Evolutionary conservation across 2,797 vertebrate species (phyloP).

Genomic region (Cuniculus paca): DNA sequence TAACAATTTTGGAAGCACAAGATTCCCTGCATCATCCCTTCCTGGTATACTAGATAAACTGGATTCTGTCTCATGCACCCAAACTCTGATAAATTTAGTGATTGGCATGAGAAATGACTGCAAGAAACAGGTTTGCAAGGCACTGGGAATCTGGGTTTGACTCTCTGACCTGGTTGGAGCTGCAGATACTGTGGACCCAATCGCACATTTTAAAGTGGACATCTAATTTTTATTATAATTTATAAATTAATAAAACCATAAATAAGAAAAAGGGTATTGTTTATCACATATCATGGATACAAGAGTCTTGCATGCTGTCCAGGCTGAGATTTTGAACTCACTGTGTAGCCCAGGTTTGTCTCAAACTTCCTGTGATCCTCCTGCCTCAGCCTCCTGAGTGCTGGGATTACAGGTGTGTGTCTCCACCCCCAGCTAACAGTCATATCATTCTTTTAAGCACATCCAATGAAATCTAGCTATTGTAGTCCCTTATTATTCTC

Average conservation of each 20-base stretch:
- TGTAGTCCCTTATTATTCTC: constrained; percentile 7
- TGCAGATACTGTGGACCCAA: not conserved
- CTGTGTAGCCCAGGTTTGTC: not conserved
- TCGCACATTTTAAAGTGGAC: constrained; percentile 1
- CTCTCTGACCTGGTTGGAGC: not conserved
- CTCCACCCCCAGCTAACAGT: not conserved
- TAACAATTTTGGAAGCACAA: constrained; percentile 1
- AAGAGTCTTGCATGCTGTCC: not conserved
- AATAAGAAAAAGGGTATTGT: not conserved
- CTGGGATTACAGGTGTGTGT: not conserved
- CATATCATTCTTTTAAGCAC: not conserved
- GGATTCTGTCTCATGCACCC: not conserved
- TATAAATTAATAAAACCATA: not conserved
- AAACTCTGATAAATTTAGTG: not conserved
- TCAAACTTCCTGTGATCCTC: not conserved
- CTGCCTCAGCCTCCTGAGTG: not conserved
- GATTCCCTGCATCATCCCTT: not conserved
- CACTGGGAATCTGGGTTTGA: constrained; percentile 3
- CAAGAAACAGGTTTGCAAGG: not conserved
- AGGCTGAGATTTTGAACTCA: not conserved
- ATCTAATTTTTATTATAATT: not conserved
- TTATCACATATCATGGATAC: constrained; percentile 36
- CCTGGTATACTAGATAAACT: not conserved
- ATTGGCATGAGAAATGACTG: not conserved
- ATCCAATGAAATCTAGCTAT: constrained; percentile 15